Evolutionary conservation across 1,140 invertebrate species (phyloP), one percentile per base, ranked within the genome.

Genomic region (Drosophila ercepeae): DNA sequence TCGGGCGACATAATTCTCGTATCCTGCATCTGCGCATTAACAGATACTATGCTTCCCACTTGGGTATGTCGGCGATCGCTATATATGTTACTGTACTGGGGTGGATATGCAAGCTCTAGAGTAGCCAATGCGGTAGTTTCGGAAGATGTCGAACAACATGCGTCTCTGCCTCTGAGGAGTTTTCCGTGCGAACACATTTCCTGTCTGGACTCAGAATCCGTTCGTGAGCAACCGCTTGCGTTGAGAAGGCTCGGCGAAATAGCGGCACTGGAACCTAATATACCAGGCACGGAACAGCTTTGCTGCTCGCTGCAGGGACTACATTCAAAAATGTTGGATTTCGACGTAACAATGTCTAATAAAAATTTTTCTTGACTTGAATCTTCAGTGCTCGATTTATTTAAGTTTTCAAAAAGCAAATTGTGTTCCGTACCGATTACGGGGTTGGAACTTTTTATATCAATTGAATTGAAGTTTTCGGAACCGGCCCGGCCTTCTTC

Each of bases 11-110:
- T 23, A 23, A 75, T 76, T 21, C 75, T 72, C 34, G 73, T 54
- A 36, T 50, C 78, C 52, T 45, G 73, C 60, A 60, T 50, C 29
- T 77, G 74, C 50, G 67, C 61, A 73, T 74, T 88, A 9, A 71
- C 68, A 41, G 45, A 21, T 4, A 61, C 4, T 1, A 25, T 21
- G 14, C 71, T 65, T n/a, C 29, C 50, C 25, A 32, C 36, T 41
- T 58, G 60, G 53, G 67, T 70, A 42, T 77, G 68, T 58, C 64
- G 67, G 0, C 48, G 58, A 59, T 89, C 84, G 16, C 83, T 21
- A 49, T 81, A 90, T 44, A 90, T 88, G 36, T 89, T 69, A 3
- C 84, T 73, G 27, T 90, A 90, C 14, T 90, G 89, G 2, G 89
- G 84, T 50, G 76, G 86, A 36, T 72, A 78, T 59, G 27, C 71